Conservation (phyloP, 2,797 vertebrate species). For the Pogonophryne albipinna region DNA sequence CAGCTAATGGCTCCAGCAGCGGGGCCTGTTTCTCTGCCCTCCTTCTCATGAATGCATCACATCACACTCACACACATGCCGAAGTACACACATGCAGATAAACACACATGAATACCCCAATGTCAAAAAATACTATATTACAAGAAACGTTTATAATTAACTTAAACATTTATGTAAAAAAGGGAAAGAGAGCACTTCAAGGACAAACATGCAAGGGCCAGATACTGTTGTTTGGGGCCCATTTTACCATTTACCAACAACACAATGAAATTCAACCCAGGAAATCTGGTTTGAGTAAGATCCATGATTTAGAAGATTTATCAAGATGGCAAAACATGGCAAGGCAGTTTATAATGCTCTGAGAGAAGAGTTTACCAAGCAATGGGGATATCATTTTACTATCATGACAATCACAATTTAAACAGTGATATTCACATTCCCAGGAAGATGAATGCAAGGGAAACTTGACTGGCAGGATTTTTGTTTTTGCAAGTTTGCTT, state of each 20-base stretch:
- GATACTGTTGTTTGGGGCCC: too few species aligned
- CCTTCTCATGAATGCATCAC: slow-evolving; percentile 68
- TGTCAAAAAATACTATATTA: neutral
- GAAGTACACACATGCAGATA: slow-evolving; percentile 1
- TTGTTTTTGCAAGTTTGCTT: neutral
- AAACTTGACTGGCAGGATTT: neutral
- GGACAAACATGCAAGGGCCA: neutral
- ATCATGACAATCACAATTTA: neutral
- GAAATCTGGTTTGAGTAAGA: neutral
- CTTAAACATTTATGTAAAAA: slow-evolving; percentile 5
- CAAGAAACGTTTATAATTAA: neutral
- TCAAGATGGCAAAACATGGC: neutral
- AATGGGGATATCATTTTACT: neutral
- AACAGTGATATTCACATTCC: neutral
- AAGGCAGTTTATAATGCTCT: neutral
- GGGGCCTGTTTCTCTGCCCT: slow-evolving; percentile 54
- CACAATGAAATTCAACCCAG: neutral
- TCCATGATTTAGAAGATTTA: neutral
- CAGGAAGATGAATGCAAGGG: neutral
- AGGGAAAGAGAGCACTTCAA: neutral
- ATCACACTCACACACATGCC: slow-evolving; percentile 38
- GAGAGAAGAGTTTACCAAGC: neutral
- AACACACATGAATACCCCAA: neutral
- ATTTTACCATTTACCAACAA: neutral
- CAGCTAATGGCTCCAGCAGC: slow-evolving; percentile 73